Percentiles rank a stretch among this genome's conserved stretches.
These are phyloP conservation scores for Elysia crispata DNA, from an alignment of 2,888 invertebrate species.

Conservation along the genomic window DNA sequence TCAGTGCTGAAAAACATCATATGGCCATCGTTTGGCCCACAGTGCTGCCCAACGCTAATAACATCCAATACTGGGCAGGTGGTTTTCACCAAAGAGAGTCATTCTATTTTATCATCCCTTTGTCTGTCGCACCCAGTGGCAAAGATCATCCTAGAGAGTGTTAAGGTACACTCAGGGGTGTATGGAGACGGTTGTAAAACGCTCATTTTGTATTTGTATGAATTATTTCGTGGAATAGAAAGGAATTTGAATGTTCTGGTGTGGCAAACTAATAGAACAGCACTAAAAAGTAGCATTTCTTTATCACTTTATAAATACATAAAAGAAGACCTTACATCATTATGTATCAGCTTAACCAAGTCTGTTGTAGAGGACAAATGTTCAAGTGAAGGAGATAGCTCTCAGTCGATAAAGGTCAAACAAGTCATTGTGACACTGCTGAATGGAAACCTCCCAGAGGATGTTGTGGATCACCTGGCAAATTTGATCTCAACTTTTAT, in stretches of 20 bases:
- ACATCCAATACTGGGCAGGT: conserved; percentile 59
- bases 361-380: not conserved
- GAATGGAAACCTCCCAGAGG: no score
- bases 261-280: not conserved
- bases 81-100: conserved; percentile 59
- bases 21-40: conserved; percentile 61
- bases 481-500: no score
- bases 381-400: no score
- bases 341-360: conserved; percentile 28
- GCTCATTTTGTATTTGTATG: conserved; percentile 56
- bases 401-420: not conserved
- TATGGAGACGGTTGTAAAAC: conserved; percentile 62
- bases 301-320: conserved; percentile 30
- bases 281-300: conserved; percentile 17
- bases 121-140: conserved; percentile 65
- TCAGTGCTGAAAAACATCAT: conserved; percentile 52
- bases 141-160: conserved; percentile 55
- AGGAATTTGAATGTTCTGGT: not conserved
- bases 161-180: conserved; percentile 46
- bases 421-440: no score
- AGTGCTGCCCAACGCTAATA: conserved; percentile 59
- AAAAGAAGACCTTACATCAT: conserved; percentile 24
- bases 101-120: conserved; percentile 59
- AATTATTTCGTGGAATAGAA: conserved; percentile 48
- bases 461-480: no score